A percentile compares a stretch with the other conserved stretches of the same genome.
Conservation (phyloP, 2,113 vertebrate genomes). For the Nothocercus julius region DNA sequence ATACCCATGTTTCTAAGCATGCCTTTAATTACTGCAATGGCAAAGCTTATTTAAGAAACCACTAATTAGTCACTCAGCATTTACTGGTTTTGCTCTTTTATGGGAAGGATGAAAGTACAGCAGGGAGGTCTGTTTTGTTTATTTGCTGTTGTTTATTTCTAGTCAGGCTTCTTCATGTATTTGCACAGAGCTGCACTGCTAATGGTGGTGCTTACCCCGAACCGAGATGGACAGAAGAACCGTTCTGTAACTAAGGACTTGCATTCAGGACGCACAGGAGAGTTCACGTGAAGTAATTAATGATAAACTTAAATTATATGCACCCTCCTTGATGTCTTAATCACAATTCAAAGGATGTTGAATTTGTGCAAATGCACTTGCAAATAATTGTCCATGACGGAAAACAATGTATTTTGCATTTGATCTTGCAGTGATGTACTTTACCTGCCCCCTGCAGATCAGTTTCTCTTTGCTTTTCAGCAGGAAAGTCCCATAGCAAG, state of each 20-base stretch:
- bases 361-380: not conserved
- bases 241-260: not conserved
- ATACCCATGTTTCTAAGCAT: not conserved
- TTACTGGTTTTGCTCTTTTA: not conserved
- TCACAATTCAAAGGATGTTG: not conserved
- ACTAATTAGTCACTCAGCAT: not conserved
- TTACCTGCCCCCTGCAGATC: not conserved
- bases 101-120: not conserved
- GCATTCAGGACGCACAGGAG: not conserved
- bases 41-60: not conserved
- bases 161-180: not conserved
- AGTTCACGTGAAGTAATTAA: not conserved
- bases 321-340: not conserved
- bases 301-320: not conserved
- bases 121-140: not conserved
- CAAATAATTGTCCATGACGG: not conserved
- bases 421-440: not conserved
- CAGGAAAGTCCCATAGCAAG: not conserved
- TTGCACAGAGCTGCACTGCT: not conserved
- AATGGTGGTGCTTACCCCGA: not conserved
- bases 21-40: not conserved
- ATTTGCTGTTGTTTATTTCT: not conserved
- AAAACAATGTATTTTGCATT: not conserved
- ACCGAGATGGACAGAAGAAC: not conserved
- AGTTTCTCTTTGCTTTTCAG: not conserved